phyloP scores from a whole-genome alignment of 1,140 invertebrate genomes.

The Zaprionus camerounensis region DNA sequence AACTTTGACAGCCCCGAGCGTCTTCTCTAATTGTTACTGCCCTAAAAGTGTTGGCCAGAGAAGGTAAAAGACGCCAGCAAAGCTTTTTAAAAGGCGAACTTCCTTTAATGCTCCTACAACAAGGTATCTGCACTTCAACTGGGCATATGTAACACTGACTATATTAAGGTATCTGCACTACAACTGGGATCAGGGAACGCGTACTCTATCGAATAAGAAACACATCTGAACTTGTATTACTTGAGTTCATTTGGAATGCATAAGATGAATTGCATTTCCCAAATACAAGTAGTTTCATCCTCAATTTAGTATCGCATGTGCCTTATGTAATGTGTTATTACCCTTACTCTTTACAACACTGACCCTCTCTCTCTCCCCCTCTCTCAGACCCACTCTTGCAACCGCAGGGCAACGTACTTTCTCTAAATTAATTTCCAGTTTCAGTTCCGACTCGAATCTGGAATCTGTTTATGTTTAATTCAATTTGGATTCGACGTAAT shows the following conservation, averaged over 20 bases:
- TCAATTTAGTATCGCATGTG: no score
- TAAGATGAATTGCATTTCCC: no score
- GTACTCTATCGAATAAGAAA: no score
- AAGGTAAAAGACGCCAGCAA: slow-evolving; percentile 21
- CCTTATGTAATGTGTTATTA: no score
- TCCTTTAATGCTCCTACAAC: background rate
- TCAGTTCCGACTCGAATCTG: slow-evolving; percentile 15
- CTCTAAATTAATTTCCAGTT: slow-evolving; percentile 8
- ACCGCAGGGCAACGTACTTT: background rate
- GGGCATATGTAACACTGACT: background rate
- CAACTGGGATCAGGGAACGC: no score
- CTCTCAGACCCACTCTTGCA: background rate
- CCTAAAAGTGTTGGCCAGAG: background rate
- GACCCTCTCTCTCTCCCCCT: no score
- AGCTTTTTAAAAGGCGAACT: slow-evolving; percentile 3
- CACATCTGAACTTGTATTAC: no score
- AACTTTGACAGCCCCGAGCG: slow-evolving; percentile 59
- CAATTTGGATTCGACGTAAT: slow-evolving; percentile 23
- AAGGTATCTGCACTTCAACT: background rate
- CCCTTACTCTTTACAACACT: no score
- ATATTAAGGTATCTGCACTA: no score
- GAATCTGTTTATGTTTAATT: slow-evolving; percentile 32
- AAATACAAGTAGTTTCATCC: no score
- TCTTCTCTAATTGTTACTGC: slow-evolving; percentile 69
- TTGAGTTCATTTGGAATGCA: no score